These are phyloP conservation scores for Nannoperca obscura DNA, from an alignment of 2,797 vertebrate species.

Conservation along the genomic window DNA sequence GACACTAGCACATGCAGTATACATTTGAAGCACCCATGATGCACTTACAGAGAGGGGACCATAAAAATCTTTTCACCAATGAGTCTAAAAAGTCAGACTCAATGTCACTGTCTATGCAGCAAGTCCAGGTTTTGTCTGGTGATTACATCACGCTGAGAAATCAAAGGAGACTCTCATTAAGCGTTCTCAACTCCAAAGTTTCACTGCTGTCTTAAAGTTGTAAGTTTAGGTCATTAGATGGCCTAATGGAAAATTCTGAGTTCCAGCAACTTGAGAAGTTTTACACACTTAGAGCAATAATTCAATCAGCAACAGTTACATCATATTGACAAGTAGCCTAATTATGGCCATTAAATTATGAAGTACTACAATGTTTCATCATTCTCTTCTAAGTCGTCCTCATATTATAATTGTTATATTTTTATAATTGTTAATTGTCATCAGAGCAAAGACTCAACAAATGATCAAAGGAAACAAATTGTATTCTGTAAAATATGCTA, in stretches of 20 bases:
- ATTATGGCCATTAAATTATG: background rate
- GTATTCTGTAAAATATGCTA: background rate
- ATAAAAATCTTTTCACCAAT: constrained; percentile 14
- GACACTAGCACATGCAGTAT: background rate
- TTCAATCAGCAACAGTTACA: constrained; percentile 11
- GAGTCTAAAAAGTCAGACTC: constrained; percentile 11
- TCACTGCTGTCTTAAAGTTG: background rate
- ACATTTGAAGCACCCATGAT: constrained; percentile 12
- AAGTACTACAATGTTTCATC: background rate
- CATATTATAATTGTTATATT: background rate
- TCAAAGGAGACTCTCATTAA: constrained; percentile 17
- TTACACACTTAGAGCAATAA: background rate
- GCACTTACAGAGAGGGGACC: background rate
- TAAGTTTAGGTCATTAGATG: background rate
- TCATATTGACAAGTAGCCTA: background rate
- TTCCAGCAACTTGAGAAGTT: constrained; percentile 3
- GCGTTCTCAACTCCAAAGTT: constrained; percentile 1
- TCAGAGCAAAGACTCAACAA: background rate
- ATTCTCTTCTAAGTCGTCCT: background rate
- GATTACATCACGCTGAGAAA: constrained; percentile 26
- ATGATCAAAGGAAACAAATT: background rate
- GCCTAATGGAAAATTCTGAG: background rate
- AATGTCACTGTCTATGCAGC: background rate
- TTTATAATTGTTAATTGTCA: background rate
- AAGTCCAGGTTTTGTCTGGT: constrained; percentile 12